Evolutionary conservation across 2,888 invertebrate genomes (phyloP), one percentile per base, ranked within the genome.

Genomic region (Xanthia togata): DNA sequence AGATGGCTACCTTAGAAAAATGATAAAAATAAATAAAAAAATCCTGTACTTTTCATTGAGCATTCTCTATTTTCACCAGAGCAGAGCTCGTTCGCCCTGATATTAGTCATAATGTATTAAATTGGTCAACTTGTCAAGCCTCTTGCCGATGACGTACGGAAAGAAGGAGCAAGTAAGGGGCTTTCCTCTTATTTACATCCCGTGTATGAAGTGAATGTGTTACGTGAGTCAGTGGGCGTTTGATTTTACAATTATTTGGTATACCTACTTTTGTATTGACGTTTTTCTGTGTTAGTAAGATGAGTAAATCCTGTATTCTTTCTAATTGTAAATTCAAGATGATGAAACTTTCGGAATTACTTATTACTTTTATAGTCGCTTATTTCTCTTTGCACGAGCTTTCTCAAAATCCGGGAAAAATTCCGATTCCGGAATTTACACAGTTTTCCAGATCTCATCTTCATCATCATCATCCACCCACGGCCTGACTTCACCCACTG

Each of bases 71-170:
- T 38, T 38, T 38, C 38, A 38, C 38, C 38, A 38, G 38, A 38
- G 38, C 38, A 38, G 38, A 38, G 38, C 38, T 38, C 38, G 38
- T 8, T 9, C 38, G 38, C 9, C 38, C 38, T 9, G 38, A 1
- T 38, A 38, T 1, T 41, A 9, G 8, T 53, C 9, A 41, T 41
- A 55, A 64, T 38, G 14, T n/a, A 41, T 47, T 47, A 78, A 44
- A 35, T 26, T n/a, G n/a, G 3, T 12, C 0, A 44, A 17, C n/a
- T n/a, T 23, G 44, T 4, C 35, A 23, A 79, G 53, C 38, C n/a
- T 53, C 53, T 44, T n/a, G 5, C 14, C 1, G 9, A 59, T 82
- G 83, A 79, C 78, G 83, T 69, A 53, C 9, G 17, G 20, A 50
- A 74, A 76, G 38, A n/a, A 60, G n/a, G n/a, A 23, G 17, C 3